Base-by-base conservation (phyloP, 2,113 vertebrate species). In the Ifrita kowaldi region DNA sequence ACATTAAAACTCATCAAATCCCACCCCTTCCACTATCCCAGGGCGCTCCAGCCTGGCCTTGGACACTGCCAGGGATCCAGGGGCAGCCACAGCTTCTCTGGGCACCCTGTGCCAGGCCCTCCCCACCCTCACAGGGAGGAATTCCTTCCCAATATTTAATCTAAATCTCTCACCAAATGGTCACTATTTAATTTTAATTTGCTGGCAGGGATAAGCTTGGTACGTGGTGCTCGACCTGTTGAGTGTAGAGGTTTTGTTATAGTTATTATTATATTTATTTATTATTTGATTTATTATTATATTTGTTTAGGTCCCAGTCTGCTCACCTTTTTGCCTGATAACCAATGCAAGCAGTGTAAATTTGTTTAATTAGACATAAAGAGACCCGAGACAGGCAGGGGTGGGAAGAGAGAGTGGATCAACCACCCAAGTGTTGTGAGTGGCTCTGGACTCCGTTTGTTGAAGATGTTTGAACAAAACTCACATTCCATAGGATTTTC, bases 351-450 rank as follows among this genome's bases (percentile, higher is more conserved):
- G 46, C 6, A 4, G n/a, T 47, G 33, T 14, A 37, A 85, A 65
- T 33, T 13, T 4, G 9, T 41, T 63, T 46, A 28, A 32, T 50
- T 10, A 59, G 47, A 47, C 0, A 1, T 28, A 26, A 71, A 79
- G 35, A 39, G 80, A 22, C 11, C 3, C 6, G 33, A 41, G 39
- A 30, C 4, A 30, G 35, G 21, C 12, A 5, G 6, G n/a, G 14
- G 5, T 24, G 28, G 7, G 30, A 50, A 9, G 37, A 71, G 2
- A 1, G 2, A n/a, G 24, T 0, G 2, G 64, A 24, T 50, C 52
- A 81, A 59, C n/a, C n/a, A 32, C 59, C 52, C 20, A 22, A 14
- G 52, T 21, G 19, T 5, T 20, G 30, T 0, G 16, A 42, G 77
- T 1, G 35, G 17, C 46, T 68, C 56, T 39, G 81, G 50, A 7